phyloP scores from a whole-genome alignment of 2,797 vertebrate genomes.

The Platyrinchus mystaceus region DNA sequence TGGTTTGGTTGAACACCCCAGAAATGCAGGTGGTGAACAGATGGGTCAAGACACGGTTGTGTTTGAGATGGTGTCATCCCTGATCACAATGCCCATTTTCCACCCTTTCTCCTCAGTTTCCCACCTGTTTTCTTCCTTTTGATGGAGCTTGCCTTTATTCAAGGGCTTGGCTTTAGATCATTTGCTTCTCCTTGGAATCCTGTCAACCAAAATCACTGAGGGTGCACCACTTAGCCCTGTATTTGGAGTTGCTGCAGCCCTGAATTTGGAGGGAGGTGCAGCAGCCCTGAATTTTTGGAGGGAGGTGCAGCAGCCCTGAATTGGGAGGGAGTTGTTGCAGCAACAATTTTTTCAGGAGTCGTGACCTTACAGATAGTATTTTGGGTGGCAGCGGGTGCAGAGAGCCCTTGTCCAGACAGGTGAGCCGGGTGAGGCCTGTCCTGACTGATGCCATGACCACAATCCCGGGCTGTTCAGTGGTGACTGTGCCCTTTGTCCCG shows the following conservation, averaged over 20 bases:
- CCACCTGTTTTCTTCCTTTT: not conserved
- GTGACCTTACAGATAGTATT: not conserved
- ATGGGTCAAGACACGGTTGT: accelerated
- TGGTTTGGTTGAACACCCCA: not conserved
- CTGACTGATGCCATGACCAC: accelerated
- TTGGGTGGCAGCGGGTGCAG: not conserved
- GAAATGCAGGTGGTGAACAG: not conserved
- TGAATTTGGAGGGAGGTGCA: not conserved
- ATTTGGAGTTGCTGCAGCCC: not conserved
- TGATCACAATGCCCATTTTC: not conserved
- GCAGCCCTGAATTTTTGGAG: not conserved
- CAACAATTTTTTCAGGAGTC: not conserved
- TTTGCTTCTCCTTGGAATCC: not conserved
- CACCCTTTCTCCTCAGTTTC: not conserved
- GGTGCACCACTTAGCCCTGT: not conserved
- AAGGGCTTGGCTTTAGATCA: not conserved
- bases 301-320: not conserved
- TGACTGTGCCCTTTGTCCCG: not conserved
- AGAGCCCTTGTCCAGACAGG: not conserved
- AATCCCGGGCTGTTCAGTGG: accelerated
- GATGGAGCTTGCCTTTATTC: not conserved
- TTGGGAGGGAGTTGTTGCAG: not conserved
- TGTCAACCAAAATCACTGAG: not conserved
- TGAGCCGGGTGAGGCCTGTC: not conserved
- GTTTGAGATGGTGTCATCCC: not conserved